Conservation (phyloP, 2,888 invertebrate species). For the Eueremaeus valkanovi region DNA sequence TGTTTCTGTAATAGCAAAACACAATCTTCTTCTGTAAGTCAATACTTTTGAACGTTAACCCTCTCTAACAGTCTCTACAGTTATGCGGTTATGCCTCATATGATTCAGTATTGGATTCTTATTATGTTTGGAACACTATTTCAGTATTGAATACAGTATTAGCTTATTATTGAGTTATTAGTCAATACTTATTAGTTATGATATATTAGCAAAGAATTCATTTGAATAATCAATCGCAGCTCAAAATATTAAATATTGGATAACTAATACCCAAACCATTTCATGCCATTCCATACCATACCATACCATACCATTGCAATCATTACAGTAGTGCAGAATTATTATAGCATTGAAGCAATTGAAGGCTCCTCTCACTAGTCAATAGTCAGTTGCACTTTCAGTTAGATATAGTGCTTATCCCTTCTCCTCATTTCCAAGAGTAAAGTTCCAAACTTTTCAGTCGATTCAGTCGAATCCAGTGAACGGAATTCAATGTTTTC, state of each 20-base stretch:
- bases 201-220: neutral
- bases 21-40: slow-evolving; percentile 46
- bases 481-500: too few species aligned
- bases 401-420: too few species aligned
- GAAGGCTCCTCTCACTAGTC: slow-evolving; percentile 7
- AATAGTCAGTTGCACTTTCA: too few species aligned
- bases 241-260: slow-evolving; percentile 16
- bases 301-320: too few species aligned
- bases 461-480: neutral
- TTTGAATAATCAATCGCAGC: slow-evolving; percentile 30
- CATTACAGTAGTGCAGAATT: too few species aligned
- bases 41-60: slow-evolving; percentile 35
- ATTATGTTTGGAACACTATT: neutral
- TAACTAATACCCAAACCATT: slow-evolving; percentile 11
- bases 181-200: too few species aligned
- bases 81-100: slow-evolving; percentile 33
- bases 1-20: slow-evolving; percentile 45
- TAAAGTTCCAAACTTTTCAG: neutral
- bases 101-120: neutral
- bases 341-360: neutral
- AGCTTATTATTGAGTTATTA: too few species aligned
- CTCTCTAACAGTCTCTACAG: neutral
- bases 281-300: too few species aligned
- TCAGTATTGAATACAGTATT: too few species aligned
- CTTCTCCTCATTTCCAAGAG: too few species aligned